Evolutionary conservation across 2,113 vertebrate genomes (phyloP), one percentile per base, ranked within the genome.

Genomic region (Xyrauchen texanus): DNA sequence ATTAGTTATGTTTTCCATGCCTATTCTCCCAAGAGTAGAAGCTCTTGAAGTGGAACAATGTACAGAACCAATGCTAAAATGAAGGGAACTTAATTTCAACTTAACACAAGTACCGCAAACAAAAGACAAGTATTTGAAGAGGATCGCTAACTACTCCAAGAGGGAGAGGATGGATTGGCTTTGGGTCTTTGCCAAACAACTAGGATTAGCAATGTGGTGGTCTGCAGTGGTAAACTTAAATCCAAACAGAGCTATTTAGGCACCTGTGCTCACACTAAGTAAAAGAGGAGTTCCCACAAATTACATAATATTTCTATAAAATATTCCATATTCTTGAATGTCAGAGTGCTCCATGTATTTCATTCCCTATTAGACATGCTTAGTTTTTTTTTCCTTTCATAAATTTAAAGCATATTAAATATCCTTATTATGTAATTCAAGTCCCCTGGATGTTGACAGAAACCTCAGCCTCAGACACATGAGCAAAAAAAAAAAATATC

Each of bases 161-260:
- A 83, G 68, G 71, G 13, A 55, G 71, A 13, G 76, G 61, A 74
- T 77, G 73, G 77, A 82, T 76, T 51, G 71, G 70, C 80, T 63
- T 69, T 76, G 12, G n/a, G 21, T 1, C 21, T 34, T 34, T 34
- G 3, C 21, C 21, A 1, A 34, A 34, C 76, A 64, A 70, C 49
- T 51, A 55, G 67, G 80, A 78, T 84, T 87, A 87, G 51, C 78
- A 72, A 68, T 63, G 71, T 78, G 82, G 55, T 69, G 84, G 80
- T 85, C 77, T 74, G 63, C 69, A 74, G 81, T 81, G 82, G 67
- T 82, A 7, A 62, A 68, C 69, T 66, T 70, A 78, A 75, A 83
- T 82, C 82, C 86, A 91, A 91, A 90, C 76, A 76, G 12, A 87
- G 85, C 82, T 81, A 64, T 72, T 73, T 78, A 86, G 72, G 84